Evolutionary conservation across 2,113 vertebrate species (phyloP).

Genomic region (Cyprinodon brontotheroides): DNA sequence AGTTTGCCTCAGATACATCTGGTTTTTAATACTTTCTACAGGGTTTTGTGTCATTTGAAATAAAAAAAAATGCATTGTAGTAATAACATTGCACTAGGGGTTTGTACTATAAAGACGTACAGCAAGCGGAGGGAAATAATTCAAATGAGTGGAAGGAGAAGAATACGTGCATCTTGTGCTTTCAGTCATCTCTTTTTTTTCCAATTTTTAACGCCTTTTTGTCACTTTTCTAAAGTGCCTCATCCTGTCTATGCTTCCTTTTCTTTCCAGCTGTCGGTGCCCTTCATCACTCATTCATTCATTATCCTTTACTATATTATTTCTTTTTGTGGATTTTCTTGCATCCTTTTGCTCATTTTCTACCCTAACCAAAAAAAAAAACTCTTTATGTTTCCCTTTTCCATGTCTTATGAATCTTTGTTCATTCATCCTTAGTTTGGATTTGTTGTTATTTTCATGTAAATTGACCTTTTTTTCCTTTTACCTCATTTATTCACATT

Average conservation of each 20-base stretch:
- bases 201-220: not conserved
- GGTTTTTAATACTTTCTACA: not conserved
- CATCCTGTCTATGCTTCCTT: not conserved
- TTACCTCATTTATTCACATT: not conserved
- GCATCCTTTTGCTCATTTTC: not conserved
- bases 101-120: not conserved
- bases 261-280: not conserved
- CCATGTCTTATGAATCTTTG: constrained; percentile 5
- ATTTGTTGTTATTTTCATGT: not conserved
- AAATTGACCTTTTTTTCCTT: not conserved
- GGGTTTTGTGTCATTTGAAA: not conserved
- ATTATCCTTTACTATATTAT: not conserved
- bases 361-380: not conserved
- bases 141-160: not conserved
- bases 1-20: not conserved
- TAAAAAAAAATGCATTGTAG: not conserved
- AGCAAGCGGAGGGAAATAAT: not conserved
- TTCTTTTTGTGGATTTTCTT: not conserved
- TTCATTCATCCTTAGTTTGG: not conserved
- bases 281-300: not conserved
- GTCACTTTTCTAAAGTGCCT: not conserved
- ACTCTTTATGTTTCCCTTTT: not conserved
- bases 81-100: not conserved
- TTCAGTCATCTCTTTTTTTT: not conserved
- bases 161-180: not conserved